These are phyloP conservation scores for Elysia crispata DNA, from an alignment of 2,888 invertebrate species.

Conservation along the genomic window DNA sequence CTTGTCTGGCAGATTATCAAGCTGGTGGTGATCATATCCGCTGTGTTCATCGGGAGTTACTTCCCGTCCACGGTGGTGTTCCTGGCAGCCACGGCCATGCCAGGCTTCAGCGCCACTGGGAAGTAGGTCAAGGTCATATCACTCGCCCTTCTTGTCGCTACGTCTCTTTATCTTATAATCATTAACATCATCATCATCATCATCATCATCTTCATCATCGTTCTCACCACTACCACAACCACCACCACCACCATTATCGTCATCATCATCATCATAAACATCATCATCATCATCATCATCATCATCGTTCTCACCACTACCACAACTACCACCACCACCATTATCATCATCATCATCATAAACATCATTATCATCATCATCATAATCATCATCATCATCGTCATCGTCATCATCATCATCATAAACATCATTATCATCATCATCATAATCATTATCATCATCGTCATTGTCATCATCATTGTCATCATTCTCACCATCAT, in stretches of 20 bases:
- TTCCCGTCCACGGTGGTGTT: too few relatives aligned
- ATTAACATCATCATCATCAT: constrained; percentile 24
- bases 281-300: constrained; percentile 3
- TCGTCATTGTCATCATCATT: too few relatives aligned
- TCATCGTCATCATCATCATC: too few relatives aligned
- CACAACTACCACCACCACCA: neutral
- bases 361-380: neutral
- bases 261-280: neutral
- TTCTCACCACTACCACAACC: neutral
- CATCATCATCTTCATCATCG: constrained; percentile 32
- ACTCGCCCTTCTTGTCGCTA: neutral
- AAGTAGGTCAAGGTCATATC: neutral
- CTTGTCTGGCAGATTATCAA: too few relatives aligned
- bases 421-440: too few relatives aligned
- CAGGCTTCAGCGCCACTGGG: too few relatives aligned
- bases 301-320: neutral
- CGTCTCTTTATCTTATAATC: constrained; percentile 13
- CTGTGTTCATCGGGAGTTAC: too few relatives aligned
- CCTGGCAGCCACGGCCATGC: too few relatives aligned
- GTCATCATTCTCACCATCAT: too few relatives aligned
- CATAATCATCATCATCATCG: neutral
- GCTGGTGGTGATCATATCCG: too few relatives aligned
- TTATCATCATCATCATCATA: neutral
- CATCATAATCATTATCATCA: too few relatives aligned
- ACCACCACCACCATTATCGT: neutral